Conservation (phyloP, 2,888 invertebrate genomes). For the Leptopterna dolabrata region DNA sequence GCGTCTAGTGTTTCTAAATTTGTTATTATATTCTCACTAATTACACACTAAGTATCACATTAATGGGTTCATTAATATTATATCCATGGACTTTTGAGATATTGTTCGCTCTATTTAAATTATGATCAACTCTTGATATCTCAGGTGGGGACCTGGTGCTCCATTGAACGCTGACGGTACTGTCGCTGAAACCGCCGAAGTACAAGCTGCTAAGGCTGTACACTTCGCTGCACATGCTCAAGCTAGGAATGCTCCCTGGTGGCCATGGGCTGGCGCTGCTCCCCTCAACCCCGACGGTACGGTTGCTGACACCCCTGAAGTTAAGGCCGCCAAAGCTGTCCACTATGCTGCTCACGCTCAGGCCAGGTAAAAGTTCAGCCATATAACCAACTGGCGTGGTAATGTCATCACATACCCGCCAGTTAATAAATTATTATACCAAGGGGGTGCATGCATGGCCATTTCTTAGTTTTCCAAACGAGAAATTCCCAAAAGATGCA, state of each 20-base stretch:
- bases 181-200: conserved; percentile 62
- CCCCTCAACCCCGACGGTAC: conserved; percentile 54
- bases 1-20: no score
- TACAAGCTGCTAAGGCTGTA: conserved; percentile 67
- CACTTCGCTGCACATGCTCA: conserved; percentile 63
- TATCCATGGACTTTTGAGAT: no score
- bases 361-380: conserved; percentile 40
- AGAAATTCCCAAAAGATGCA: no score
- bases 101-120: no score
- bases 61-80: no score
- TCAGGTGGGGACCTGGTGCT: conserved; percentile 54
- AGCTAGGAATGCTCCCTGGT: conserved; percentile 48
- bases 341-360: conserved; percentile 60
- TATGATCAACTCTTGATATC: no score
- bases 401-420: not conserved
- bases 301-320: conserved; percentile 56
- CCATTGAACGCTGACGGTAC: conserved; percentile 59
- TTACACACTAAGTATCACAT: no score
- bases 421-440: no score
- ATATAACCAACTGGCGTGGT: not conserved
- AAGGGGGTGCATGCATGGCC: no score
- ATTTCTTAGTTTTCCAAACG: no score
- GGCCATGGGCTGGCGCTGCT: conserved; percentile 52
- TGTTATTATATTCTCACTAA: no score
- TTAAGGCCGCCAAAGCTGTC: conserved; percentile 67